Conservation (phyloP, 2,888 invertebrate genomes). For the Agrenia bidenticulata region DNA sequence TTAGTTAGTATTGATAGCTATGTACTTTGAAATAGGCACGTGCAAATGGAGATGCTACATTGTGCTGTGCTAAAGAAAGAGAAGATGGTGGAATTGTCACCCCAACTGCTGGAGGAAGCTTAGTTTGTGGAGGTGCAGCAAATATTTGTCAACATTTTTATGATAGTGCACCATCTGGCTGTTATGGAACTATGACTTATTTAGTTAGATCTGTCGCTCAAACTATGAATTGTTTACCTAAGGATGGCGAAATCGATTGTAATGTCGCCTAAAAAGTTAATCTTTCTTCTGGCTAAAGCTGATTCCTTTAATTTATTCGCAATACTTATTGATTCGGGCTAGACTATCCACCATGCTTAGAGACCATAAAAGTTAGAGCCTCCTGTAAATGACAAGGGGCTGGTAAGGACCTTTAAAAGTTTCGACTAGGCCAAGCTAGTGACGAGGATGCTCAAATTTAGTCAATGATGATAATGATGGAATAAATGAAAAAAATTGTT, state of each 20-base stretch:
- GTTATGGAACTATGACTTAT: constrained; percentile 97
- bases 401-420: too few relatives aligned
- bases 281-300: too few relatives aligned
- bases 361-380: too few relatives aligned
- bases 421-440: too few relatives aligned
- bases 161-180: constrained; percentile 96
- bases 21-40: constrained; percentile 65
- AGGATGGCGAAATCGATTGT: constrained; percentile 78
- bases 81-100: constrained; percentile 63
- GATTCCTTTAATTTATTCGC: too few relatives aligned
- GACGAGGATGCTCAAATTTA: too few relatives aligned
- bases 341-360: too few relatives aligned
- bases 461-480: too few relatives aligned
- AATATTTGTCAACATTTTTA: constrained; percentile 96
- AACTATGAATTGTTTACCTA: constrained; percentile 68
- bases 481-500: too few relatives aligned
- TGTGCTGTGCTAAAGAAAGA: constrained; percentile 84
- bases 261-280: constrained; percentile 59
- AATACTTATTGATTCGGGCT: too few relatives aligned
- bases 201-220: constrained; percentile 80
- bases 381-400: too few relatives aligned
- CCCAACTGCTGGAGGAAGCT: constrained; percentile 59
- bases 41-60: constrained; percentile 84
- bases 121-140: constrained; percentile 82
- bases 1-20: not conserved